A percentile compares a stretch with the other conserved stretches of the same genome.
Evolutionary conservation across 2,113 vertebrate genomes (phyloP).

Genomic region (Dipodomys spectabilis): DNA sequence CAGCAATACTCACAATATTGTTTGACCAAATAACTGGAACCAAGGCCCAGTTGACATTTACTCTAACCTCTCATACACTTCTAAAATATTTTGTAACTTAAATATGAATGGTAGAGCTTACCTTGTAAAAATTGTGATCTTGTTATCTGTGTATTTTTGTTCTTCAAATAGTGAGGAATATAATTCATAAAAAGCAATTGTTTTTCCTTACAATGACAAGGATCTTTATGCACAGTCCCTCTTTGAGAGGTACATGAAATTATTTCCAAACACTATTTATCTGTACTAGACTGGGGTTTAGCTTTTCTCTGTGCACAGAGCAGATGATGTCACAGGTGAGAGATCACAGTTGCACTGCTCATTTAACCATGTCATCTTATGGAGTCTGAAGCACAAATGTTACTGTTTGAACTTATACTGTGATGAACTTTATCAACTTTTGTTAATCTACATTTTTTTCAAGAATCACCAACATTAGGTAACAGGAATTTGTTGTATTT

Average conservation of each 20-base stretch:
- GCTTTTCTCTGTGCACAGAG: background rate
- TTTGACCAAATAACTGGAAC: background rate
- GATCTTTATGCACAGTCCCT: background rate
- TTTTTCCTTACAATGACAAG: background rate
- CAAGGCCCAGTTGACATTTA: background rate
- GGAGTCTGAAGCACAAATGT: background rate
- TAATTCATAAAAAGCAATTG: background rate
- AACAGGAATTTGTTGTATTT: no score
- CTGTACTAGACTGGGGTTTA: no score
- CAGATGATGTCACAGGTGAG: background rate
- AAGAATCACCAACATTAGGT: background rate
- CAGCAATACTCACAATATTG: background rate
- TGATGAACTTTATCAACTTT: background rate
- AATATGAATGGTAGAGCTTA: background rate
- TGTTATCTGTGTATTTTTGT: background rate
- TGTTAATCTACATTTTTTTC: background rate
- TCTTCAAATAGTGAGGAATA: background rate
- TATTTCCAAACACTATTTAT: background rate
- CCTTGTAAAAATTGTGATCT: background rate
- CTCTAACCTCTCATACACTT: background rate
- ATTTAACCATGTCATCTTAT: background rate
- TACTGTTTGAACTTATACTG: background rate
- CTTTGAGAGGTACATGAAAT: background rate
- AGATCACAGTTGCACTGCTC: background rate
- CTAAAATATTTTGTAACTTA: background rate